A percentile compares a stretch with the other conserved stretches of the same genome.
Conservation (phyloP, 2,888 invertebrate species). For the Papilio gigon region DNA sequence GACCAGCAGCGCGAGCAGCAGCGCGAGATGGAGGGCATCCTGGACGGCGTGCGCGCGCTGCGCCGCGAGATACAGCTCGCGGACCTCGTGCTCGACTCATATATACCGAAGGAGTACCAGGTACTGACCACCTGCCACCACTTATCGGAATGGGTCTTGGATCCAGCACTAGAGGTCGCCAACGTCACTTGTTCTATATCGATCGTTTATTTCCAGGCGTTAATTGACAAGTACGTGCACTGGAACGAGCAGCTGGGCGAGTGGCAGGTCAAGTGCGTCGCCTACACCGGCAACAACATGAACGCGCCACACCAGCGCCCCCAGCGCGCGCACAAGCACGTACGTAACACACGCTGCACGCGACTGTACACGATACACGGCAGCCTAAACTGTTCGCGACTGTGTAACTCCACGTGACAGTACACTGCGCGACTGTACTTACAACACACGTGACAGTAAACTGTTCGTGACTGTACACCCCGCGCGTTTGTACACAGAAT, state of each 20-base stretch:
- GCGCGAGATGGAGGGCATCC: constrained; percentile 96
- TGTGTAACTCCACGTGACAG: no score
- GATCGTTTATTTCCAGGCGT: constrained; percentile 80
- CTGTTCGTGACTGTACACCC: neutral
- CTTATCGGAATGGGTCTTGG: no score
- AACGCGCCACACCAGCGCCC: constrained; percentile 66
- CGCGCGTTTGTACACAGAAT: no score
- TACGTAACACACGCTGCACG: constrained; percentile 4
- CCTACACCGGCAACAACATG: constrained; percentile 99
- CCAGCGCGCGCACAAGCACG: constrained; percentile 41
- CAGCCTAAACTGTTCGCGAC: neutral
- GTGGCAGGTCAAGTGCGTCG: constrained; percentile 98
- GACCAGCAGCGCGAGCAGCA: constrained; percentile 97
- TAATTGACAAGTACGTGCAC: constrained; percentile 94
- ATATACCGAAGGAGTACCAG: constrained; percentile 97
- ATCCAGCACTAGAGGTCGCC: no score
- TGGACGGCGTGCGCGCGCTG: constrained; percentile 95
- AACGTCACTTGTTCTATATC: no score
- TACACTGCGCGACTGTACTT: neutral
- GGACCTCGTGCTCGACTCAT: constrained; percentile 94
- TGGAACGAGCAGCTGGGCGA: constrained; percentile 99
- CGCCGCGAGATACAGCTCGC: constrained; percentile 95
- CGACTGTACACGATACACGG: neutral
- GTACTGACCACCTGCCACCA: no score
- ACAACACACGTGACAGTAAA: neutral